These are phyloP conservation scores for Meles meles DNA, from an alignment of 2,113 vertebrate species.

Conservation along the genomic window DNA sequence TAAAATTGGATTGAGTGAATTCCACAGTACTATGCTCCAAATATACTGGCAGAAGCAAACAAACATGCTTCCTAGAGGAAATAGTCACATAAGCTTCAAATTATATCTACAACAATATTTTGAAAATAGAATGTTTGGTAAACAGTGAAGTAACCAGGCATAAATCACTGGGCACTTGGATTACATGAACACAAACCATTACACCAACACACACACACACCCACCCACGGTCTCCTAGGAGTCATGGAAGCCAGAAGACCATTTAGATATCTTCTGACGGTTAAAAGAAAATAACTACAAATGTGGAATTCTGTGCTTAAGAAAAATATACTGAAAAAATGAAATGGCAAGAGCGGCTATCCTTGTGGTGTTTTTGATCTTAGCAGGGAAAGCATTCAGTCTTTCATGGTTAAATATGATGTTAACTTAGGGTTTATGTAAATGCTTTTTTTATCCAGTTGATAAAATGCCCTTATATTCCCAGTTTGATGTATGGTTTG, in stretches of 20 bases:
- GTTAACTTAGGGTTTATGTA: background rate
- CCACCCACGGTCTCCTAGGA: background rate
- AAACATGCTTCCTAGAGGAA: background rate
- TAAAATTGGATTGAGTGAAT: conserved; percentile 14
- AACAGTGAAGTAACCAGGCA: background rate
- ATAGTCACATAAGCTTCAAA: background rate
- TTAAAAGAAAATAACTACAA: background rate
- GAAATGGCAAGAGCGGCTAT: background rate
- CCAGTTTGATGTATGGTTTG: background rate
- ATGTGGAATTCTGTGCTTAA: background rate
- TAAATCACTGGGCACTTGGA: background rate
- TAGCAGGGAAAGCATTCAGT: background rate
- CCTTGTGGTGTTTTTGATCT: background rate
- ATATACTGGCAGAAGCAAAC: background rate
- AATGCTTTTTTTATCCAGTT: background rate
- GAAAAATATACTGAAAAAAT: background rate
- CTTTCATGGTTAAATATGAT: background rate
- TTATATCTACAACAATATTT: background rate
- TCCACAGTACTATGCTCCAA: background rate
- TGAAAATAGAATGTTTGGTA: conserved; percentile 3
- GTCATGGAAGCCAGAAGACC: background rate
- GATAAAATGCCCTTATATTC: background rate
- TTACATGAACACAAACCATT: background rate
- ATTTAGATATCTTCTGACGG: background rate
- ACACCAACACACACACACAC: background rate